Percentiles rank a stretch among this genome's conserved stretches.
These are phyloP conservation scores for Tipula lateralis DNA, from an alignment of 2,888 invertebrate genomes.

Conservation along the genomic window DNA sequence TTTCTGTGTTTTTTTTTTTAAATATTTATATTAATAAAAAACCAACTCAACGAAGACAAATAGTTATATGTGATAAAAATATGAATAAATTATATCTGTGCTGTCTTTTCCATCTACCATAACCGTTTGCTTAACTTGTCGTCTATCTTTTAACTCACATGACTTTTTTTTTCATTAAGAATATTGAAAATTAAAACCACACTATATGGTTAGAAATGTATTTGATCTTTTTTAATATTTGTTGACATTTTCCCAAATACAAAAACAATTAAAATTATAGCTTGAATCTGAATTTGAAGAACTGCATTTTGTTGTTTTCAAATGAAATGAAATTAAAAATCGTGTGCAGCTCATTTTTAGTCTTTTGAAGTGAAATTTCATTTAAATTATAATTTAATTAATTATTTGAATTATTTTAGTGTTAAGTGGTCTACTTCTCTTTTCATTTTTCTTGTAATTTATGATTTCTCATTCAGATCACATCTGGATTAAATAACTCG, in stretches of 20 bases:
- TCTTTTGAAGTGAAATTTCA: neutral
- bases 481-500: too few relatives aligned
- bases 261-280: neutral
- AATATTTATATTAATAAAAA: neutral
- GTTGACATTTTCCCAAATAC: neutral
- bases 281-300: neutral
- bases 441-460: too few relatives aligned
- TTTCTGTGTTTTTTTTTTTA: neutral
- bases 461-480: too few relatives aligned
- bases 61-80: neutral
- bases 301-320: neutral
- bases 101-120: neutral
- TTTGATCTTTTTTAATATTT: slow-evolving; percentile 24
- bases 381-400: neutral
- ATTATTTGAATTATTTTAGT: neutral
- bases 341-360: neutral
- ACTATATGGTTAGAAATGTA: neutral
- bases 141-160: neutral
- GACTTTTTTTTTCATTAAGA: neutral
- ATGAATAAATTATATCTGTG: neutral
- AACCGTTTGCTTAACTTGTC: neutral
- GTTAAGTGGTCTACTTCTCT: neutral
- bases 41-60: neutral
- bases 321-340: neutral
- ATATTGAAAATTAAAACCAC: neutral